phyloP scores from a whole-genome alignment of 2,888 invertebrate species.

The Patella depressa region DNA sequence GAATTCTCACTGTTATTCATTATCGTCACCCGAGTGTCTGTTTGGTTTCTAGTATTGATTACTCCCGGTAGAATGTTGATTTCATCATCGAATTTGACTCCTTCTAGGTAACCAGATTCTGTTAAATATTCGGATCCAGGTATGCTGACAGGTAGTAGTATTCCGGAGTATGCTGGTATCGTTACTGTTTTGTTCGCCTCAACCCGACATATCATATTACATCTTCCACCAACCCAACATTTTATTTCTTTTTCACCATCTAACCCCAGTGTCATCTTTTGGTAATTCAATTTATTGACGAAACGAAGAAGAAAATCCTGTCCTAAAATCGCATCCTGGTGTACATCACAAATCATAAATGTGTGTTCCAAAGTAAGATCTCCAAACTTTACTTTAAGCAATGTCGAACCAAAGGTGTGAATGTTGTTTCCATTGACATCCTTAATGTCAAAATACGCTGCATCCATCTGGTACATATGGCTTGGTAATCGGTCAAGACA shows the following conservation, averaged over 20 bases:
- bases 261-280: not conserved
- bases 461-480: too few species aligned
- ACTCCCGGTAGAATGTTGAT: too few species aligned
- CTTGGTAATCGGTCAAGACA: not conserved
- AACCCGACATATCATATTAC: constrained; percentile 15
- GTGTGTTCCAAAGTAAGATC: not conserved
- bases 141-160: constrained; percentile 17
- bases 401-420: not conserved
- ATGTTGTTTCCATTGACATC: not conserved
- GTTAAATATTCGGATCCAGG: too few species aligned
- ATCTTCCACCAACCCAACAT: constrained; percentile 10
- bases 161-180: not conserved
- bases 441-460: not conserved
- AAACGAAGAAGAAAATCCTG: constrained; percentile 29
- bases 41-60: too few species aligned
- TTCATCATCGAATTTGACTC: too few species aligned
- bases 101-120: too few species aligned
- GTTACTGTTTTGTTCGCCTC: constrained; percentile 11
- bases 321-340: constrained; percentile 23
- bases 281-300: constrained; percentile 6
- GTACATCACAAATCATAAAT: constrained; percentile 25
- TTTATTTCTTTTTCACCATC: constrained; percentile 15
- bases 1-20: too few species aligned
- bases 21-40: too few species aligned
- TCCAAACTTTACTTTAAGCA: not conserved